phyloP scores from a whole-genome alignment of 2,888 invertebrate species.

The Trissonchulus latispiculum region DNA sequence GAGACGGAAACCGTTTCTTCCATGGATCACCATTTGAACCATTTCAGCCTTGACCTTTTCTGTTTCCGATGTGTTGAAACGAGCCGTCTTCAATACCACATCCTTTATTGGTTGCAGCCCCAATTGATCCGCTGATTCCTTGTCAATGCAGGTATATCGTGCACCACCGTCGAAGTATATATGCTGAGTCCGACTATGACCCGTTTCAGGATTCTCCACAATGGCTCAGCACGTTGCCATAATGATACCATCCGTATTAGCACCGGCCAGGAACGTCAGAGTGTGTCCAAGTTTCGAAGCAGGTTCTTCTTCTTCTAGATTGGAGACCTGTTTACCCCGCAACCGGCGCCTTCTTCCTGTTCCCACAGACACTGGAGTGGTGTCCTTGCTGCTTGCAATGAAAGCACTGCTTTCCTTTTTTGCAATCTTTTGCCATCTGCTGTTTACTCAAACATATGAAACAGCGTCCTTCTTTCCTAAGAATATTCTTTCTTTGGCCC shows the following conservation, averaged over 20 bases:
- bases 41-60: not conserved
- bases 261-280: not conserved
- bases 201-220: not conserved
- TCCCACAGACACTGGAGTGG: not conserved
- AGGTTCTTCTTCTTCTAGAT: no score
- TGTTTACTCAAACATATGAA: not conserved
- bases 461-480: not conserved
- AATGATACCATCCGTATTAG: not conserved
- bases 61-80: not conserved
- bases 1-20: not conserved
- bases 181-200: not conserved
- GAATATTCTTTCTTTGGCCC: not conserved
- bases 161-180: not conserved
- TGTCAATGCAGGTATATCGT: not conserved
- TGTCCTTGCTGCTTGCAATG: conserved; percentile 1
- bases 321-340: no score
- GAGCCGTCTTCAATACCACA: not conserved
- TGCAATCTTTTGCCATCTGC: not conserved
- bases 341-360: not conserved
- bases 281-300: not conserved
- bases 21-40: not conserved
- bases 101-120: not conserved
- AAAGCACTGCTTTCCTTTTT: not conserved
- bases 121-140: not conserved
- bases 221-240: not conserved